Evolutionary conservation across 2,113 vertebrate species (phyloP).

Genomic region (Erinaceus europaeus): DNA sequence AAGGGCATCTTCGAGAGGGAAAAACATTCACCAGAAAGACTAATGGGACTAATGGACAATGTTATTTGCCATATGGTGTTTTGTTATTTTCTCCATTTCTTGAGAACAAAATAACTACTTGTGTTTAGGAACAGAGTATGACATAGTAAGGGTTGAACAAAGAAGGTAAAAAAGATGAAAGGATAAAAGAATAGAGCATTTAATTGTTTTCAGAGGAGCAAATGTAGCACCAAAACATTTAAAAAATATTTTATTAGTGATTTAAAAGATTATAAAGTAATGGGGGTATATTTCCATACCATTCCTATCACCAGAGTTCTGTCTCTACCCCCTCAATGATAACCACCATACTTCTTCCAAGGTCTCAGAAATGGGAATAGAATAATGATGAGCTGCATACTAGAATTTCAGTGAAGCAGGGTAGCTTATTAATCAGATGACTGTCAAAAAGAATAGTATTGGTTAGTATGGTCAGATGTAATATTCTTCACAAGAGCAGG

Average conservation of each 20-base stretch:
- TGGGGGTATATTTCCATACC: no score
- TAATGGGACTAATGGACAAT: not conserved
- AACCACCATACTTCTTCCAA: no score
- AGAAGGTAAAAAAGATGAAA: not conserved
- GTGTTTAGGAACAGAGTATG: not conserved
- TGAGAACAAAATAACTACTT: not conserved
- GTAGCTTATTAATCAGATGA: not conserved
- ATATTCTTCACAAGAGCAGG: no score
- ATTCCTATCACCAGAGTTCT: no score
- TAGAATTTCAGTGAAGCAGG: not conserved
- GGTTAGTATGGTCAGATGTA: no score
- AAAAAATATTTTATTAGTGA: no score
- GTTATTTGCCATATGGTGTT: not conserved
- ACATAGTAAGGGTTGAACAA: not conserved
- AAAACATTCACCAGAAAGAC: not conserved
- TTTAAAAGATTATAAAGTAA: no score
- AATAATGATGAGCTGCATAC: not conserved
- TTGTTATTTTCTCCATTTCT: conserved; percentile 16
- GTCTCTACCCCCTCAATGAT: no score
- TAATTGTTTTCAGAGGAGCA: not conserved
- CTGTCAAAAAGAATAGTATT: not conserved
- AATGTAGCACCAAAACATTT: not conserved
- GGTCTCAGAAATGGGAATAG: no score
- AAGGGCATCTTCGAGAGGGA: not conserved
- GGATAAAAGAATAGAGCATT: not conserved